Evolutionary conservation across 2,888 invertebrate genomes (phyloP), one percentile per base, ranked within the genome.

Genomic region (Seira ritae): DNA sequence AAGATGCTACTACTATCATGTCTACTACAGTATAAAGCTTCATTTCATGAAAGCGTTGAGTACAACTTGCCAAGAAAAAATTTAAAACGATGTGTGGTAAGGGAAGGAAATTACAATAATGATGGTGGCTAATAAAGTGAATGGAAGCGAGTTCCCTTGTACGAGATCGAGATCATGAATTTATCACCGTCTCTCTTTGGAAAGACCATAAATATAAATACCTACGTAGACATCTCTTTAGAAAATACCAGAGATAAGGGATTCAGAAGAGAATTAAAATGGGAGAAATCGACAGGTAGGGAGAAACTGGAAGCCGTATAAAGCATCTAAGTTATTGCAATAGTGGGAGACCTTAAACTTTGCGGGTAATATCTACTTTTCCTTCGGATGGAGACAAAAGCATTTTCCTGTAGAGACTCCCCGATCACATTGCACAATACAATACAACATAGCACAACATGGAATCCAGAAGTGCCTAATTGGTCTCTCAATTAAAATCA

Each of bases 401-500:
- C 73, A 23, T 80, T 80, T 66, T 74, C 80, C 68, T 80, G 80
- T 80, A 62, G 80, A 74, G 80, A 80, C 73, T 74, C 74, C 62
- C 80, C 62, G 74, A 80, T 74, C 73, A 69, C 42, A 24, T 23
- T 37, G 67, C 24, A 68, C 65, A 76, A 15, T 8, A 31, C 31
- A 17, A 23, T 70, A 78, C 71, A 60, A 71, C 2, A 31, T 31
- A 4, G 3, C 78, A 78, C 71, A 60, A 71, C 2, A 31, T 31
- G 2, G 3, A 79, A 72, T 75, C 60, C 76, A 77, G 76, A 76
- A 71, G 76, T 82, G 67, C 67, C 82, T 82, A 82, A 82, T 82
- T 82, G 82, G 82, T 82, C 76, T 76, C 76, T 82, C 82, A 82
- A 82, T 82, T 82, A 82, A 82, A 76, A 76, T 77, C 37, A 37